Percentiles rank a stretch among this genome's conserved stretches.
Evolutionary conservation across 2,888 invertebrate genomes (phyloP).

Genomic region (Gastracanthus pulcherrimus): DNA sequence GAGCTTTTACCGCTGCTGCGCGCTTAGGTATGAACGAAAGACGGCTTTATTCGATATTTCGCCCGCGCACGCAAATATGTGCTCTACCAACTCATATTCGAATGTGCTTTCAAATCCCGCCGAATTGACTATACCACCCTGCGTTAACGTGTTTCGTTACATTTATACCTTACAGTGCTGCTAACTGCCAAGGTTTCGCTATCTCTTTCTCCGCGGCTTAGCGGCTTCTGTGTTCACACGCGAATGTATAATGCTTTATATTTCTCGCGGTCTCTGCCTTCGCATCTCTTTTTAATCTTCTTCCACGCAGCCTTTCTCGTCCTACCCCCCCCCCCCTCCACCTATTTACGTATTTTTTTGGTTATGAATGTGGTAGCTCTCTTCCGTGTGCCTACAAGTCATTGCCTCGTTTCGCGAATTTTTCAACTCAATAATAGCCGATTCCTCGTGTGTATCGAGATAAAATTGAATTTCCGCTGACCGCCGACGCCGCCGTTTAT

Average conservation of each 20-base stretch:
- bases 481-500: slow-evolving; percentile 62
- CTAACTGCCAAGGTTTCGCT: too few species aligned
- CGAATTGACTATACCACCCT: too few species aligned
- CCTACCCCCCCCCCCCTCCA: too few species aligned
- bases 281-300: slow-evolving; percentile 39
- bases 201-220: too few species aligned
- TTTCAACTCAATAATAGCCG: slow-evolving; percentile 68
- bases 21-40: slow-evolving; percentile 16
- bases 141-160: too few species aligned
- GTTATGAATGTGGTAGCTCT: too few species aligned
- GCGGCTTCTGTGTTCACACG: too few species aligned
- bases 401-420: slow-evolving; percentile 68
- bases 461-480: slow-evolving; percentile 69
- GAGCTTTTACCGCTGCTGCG: slow-evolving; percentile 39
- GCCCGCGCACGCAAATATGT: slow-evolving; percentile 63
- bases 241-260: not conserved
- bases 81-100: slow-evolving; percentile 37
- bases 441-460: slow-evolving; percentile 66
- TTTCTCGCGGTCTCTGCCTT: not conserved
- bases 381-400: not conserved
- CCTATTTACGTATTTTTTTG: slow-evolving; percentile 26
- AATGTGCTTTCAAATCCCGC: slow-evolving; percentile 57
- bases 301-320: not conserved
- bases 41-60: slow-evolving; percentile 68
- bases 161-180: too few species aligned